Evolutionary conservation across 2,797 vertebrate species (phyloP).

Genomic region (Molossus molossus): DNA sequence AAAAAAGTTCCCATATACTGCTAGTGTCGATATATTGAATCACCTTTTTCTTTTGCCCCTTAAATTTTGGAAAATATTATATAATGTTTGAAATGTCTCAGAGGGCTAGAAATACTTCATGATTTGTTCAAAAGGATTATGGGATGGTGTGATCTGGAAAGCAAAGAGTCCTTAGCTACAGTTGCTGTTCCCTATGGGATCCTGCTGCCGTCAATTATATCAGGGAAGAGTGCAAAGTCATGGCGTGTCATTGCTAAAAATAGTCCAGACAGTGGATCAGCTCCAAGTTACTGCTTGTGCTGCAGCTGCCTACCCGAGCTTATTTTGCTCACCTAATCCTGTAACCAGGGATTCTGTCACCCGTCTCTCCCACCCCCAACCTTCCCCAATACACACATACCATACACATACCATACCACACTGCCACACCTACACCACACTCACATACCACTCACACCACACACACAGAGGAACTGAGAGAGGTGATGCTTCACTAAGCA

Average conservation of each 20-base stretch:
- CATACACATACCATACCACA: background rate
- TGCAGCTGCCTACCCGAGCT: background rate
- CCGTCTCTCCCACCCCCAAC: background rate
- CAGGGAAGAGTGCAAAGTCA: slow-evolving; percentile 74
- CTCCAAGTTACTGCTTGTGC: slow-evolving; percentile 48
- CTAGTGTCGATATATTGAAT: background rate
- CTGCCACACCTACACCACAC: background rate
- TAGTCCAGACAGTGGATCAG: slow-evolving; percentile 42
- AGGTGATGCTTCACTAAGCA: background rate
- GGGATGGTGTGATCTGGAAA: background rate
- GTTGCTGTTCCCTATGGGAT: background rate
- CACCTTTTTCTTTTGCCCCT: background rate
- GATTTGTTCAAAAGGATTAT: background rate
- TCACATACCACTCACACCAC: background rate
- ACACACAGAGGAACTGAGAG: background rate
- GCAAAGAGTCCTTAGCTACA: slow-evolving; percentile 3
- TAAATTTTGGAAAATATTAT: slow-evolving; percentile 55
- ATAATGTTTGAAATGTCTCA: background rate
- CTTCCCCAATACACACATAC: background rate
- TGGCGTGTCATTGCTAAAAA: slow-evolving; percentile 68
- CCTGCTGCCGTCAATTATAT: background rate
- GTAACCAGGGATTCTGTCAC: background rate
- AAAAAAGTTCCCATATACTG: slow-evolving; percentile 7
- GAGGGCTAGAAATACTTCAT: slow-evolving; percentile 45
- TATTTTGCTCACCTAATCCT: background rate